Base-by-base conservation (phyloP, 2,113 vertebrate species). In the Actenoides hombroni region DNA sequence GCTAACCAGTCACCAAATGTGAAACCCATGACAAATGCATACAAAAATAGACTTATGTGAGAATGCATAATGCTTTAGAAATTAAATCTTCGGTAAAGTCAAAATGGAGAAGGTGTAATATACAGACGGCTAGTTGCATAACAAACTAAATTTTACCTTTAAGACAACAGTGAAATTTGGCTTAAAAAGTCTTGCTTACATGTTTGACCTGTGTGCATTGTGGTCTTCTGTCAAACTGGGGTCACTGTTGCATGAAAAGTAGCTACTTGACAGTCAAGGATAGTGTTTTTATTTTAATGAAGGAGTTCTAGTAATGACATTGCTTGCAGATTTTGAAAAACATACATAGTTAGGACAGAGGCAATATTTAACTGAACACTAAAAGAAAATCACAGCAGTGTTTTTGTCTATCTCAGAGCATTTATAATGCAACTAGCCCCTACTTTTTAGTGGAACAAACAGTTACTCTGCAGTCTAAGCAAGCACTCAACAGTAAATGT, bases 21-120 rank as follows among this genome's bases (percentile, higher is more conserved):
- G 95, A 98, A 98, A 98, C 97, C 97, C 97, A 75, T 91, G 91
- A 85, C 94, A 97, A 98, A 97, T 95, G 95, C 97, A 96, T 97
- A 94, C 82, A 64, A 97, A 94, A 96, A 75, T 40, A 90, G 96
- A 94, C 96, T 85, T 91, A 46, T 81, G 80, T 70, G 81, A 89
- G 96, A 97, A 95, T 25, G 96, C 88, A 15, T 97, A 97, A 97
- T 74, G 97, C 97, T 98, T 97, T 93, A 97, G 95, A 97, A 96
- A 96, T 96, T 94, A 95, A 97, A 97, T 96, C 92, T 92, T 92
- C 93, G 97, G 95, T 98, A 97, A 98, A 98, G 98, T 98, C 98
- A 98, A 98, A 98, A 98, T 98, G 98, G 98, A 98, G 98, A 98
- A 98, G 97, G 98, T 98, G 92, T 98, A 96, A 97, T 92, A 97